phyloP scores from a whole-genome alignment of 2,113 vertebrate species.

The Prunella fulvescens region DNA sequence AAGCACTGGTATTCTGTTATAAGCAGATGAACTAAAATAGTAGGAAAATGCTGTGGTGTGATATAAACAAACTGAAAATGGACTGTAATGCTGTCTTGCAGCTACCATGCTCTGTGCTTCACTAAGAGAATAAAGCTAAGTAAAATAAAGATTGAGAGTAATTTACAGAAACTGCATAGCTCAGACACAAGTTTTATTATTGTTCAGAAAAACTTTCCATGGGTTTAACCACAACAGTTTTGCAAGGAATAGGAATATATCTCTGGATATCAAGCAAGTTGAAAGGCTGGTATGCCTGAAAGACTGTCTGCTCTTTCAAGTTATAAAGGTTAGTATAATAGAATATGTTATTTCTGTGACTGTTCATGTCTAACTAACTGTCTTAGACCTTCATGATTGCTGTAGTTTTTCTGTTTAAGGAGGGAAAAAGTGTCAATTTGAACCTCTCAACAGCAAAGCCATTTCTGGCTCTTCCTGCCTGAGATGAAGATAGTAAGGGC shows the following conservation, averaged over 20 bases:
- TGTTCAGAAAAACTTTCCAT: not conserved
- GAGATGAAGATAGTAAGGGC: not conserved
- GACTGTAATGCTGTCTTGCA: not conserved
- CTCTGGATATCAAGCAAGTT: not conserved
- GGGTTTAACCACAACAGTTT: not conserved
- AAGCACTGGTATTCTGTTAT: not conserved
- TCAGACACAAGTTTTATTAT: not conserved
- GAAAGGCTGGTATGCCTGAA: not conserved
- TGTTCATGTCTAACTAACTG: not conserved
- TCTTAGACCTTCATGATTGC: not conserved
- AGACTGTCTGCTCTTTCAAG: not conserved
- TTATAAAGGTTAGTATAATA: not conserved
- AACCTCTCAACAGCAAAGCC: not conserved
- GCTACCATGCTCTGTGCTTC: not conserved
- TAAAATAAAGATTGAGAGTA: not conserved
- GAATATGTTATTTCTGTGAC: not conserved
- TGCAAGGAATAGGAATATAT: not conserved
- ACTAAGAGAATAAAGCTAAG: not conserved
- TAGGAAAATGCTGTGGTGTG: not conserved
- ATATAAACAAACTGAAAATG: not conserved
- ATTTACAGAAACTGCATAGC: not conserved
- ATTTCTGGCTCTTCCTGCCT: not conserved
- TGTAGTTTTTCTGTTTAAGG: not conserved
- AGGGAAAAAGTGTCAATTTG: not conserved
- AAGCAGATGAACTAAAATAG: constrained; percentile 1